phyloP scores from a whole-genome alignment of 2,888 invertebrate species.

The Listrodromus nycthemerus region DNA sequence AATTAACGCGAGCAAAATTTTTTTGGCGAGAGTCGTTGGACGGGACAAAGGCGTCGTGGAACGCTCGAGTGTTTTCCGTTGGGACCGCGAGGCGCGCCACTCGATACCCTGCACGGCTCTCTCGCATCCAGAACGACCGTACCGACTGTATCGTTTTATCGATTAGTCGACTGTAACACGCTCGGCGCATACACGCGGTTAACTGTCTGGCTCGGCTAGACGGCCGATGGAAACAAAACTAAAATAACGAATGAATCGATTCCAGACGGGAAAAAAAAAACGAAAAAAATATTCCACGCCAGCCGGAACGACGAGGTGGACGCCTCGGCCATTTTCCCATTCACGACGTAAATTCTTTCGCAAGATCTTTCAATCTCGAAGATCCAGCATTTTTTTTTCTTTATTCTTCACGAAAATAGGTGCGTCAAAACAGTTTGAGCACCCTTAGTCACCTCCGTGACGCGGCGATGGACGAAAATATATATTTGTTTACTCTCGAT shows the following conservation, averaged over 20 bases:
- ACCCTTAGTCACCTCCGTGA: too few relatives aligned
- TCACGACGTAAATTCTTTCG: background rate
- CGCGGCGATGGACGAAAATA: too few relatives aligned
- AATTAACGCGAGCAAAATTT: background rate
- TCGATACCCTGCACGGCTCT: conserved; percentile 16
- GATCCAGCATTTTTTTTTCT: background rate
- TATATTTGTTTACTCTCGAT: background rate
- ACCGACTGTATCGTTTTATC: conserved; percentile 51
- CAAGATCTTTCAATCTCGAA: background rate
- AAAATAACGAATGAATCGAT: conserved; percentile 1
- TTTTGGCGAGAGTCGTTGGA: background rate
- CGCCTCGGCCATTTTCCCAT: background rate
- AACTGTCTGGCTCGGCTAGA: conserved; percentile 6
- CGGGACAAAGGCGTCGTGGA: conserved; percentile 15
- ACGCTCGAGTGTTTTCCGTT: conserved; percentile 16
- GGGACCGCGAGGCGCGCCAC: background rate
- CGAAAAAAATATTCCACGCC: background rate
- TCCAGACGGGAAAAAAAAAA: background rate
- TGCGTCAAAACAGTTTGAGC: too few relatives aligned
- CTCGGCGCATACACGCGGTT: background rate
- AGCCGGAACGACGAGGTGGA: background rate
- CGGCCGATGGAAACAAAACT: conserved; percentile 7
- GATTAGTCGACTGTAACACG: conserved; percentile 37
- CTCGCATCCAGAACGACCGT: conserved; percentile 25
- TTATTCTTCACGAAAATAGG: background rate